A percentile compares a stretch with the other conserved stretches of the same genome.
phyloP scores from a whole-genome alignment of 2,797 vertebrate species.

The Rhinogobio ventralis region DNA sequence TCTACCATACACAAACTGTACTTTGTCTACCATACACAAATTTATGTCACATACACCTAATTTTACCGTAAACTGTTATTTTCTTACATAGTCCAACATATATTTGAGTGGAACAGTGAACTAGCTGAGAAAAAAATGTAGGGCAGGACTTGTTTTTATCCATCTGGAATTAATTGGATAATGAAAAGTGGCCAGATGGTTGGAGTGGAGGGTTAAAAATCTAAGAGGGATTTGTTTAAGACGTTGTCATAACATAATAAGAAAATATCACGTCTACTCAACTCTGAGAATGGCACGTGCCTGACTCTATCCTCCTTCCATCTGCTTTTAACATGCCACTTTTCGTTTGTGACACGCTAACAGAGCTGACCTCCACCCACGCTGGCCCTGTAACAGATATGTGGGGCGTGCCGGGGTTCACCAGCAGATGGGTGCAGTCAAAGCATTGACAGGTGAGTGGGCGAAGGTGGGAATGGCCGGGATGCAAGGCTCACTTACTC shows the following conservation, averaged over 20 bases:
- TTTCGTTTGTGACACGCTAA: slow-evolving; percentile 16
- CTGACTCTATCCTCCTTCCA: slow-evolving; percentile 73
- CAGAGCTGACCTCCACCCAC: slow-evolving; percentile 56
- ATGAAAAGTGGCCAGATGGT: neutral
- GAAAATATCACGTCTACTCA: neutral
- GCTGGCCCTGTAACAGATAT: slow-evolving; percentile 7
- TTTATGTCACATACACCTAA: neutral
- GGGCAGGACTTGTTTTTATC: neutral
- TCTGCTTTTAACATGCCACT: slow-evolving; percentile 65
- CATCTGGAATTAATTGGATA: neutral
- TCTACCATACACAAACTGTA: neutral
- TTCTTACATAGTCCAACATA: neutral
- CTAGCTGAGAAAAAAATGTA: neutral
- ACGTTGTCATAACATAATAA: neutral
- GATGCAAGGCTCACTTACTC: slow-evolving; percentile 78
- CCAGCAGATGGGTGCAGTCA: slow-evolving; percentile 71
- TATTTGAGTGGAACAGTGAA: neutral
- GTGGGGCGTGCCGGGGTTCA: slow-evolving; percentile 24
- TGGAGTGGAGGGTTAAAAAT: neutral
- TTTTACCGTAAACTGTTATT: neutral
- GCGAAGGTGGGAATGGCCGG: slow-evolving; percentile 72
- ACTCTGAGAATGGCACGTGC: slow-evolving; percentile 61
- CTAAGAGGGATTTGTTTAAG: neutral
- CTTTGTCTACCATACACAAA: neutral
- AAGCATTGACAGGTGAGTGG: slow-evolving; percentile 64